Base-by-base conservation (phyloP, 2,113 vertebrate genomes). In the Pachyramphus minor region DNA sequence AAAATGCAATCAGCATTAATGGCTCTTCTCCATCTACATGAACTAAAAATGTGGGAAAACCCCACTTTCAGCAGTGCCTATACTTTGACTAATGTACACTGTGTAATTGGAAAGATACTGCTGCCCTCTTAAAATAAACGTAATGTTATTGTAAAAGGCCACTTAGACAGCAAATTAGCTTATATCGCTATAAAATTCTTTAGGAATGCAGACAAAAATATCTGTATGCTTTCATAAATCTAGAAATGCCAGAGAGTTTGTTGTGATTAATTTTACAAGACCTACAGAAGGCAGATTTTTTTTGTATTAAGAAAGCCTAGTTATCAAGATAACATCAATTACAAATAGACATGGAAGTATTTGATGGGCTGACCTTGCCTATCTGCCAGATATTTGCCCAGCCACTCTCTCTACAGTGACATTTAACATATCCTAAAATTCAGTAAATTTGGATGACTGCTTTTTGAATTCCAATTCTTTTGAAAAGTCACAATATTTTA, bases 61-160 rank as follows among this genome's bases (percentile, higher is more conserved):
- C 2, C 14, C 21, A 30, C 2, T 2, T 33, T 71, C 42, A 37
- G 2, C 0, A 77, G 9, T 20, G 28, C 16, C 22, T 41, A n/a
- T 59, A 87, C 42, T 42, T 4, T 4, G 4, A 52, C 15, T 66
- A 52, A 60, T 39, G 62, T 87, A 66, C 8, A 66, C 11, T 66
- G 7, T 84, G 5, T 33, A 42, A 35, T 16, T 58, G 27, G 8
- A 87, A 82, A 55, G 80, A 66, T 35, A 12, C 11, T 44, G 7
- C 8, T 58, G 1, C 2, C 2, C 4, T 33, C 17, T n/a, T 60
- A 8, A 66, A 45, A 50, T 42, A 55, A 55, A 33, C 52, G 45
- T 3, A 30, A 47, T 23, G 12, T 50, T 5, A 2, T 69, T 68
- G 10, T 15, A 47, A 35, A 31, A 73, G 10, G 14, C 30, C 45